Evolutionary conservation across 2,797 vertebrate genomes (phyloP).

Genomic region (Channa striata): DNA sequence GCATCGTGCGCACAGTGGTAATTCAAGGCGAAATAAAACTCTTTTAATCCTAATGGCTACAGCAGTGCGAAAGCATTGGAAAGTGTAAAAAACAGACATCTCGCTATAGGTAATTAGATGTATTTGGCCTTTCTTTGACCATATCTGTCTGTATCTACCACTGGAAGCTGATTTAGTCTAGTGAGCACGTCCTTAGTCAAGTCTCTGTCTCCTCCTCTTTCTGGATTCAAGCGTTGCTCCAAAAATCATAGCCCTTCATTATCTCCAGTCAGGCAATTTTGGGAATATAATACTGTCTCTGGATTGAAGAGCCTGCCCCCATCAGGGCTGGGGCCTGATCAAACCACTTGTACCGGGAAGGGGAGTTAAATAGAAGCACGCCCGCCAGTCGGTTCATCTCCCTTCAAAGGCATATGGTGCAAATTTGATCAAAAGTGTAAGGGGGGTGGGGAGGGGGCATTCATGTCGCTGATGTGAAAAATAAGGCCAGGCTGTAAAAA

Average conservation of each 20-base stretch:
- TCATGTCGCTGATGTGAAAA: conserved; percentile 85
- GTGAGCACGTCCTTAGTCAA: conserved; percentile 74
- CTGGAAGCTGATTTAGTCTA: conserved; percentile 77
- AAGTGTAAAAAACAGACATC: conserved; percentile 55
- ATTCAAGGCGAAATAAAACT: conserved; percentile 84
- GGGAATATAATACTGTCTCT: conserved; percentile 82
- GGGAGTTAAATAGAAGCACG: conserved; percentile 80
- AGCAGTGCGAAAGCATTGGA: conserved; percentile 42
- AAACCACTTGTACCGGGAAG: conserved; percentile 76
- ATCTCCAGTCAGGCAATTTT: conserved; percentile 80
- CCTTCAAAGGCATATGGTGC: conserved; percentile 87
- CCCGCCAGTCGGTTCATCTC: conserved; percentile 78
- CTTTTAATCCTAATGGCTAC: conserved; percentile 66
- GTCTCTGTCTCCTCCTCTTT: conserved; percentile 77
- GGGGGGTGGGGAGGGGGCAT: conserved; percentile 62
- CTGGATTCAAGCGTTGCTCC: conserved; percentile 60
- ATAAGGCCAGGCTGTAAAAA: conserved; percentile 86
- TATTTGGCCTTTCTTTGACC: conserved; percentile 61
- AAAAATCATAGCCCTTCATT: conserved; percentile 79
- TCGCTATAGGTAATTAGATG: conserved; percentile 71
- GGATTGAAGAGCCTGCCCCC: conserved; percentile 72
- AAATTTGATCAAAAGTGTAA: conserved; percentile 86
- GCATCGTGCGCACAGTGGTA: conserved; percentile 57
- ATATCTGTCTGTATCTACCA: conserved; percentile 67
- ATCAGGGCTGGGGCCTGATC: conserved; percentile 80